A percentile compares a stretch with the other conserved stretches of the same genome.
Conservation (phyloP, 53 echinoderm and acorn worm species). For the Echinarachnius parma region DNA sequence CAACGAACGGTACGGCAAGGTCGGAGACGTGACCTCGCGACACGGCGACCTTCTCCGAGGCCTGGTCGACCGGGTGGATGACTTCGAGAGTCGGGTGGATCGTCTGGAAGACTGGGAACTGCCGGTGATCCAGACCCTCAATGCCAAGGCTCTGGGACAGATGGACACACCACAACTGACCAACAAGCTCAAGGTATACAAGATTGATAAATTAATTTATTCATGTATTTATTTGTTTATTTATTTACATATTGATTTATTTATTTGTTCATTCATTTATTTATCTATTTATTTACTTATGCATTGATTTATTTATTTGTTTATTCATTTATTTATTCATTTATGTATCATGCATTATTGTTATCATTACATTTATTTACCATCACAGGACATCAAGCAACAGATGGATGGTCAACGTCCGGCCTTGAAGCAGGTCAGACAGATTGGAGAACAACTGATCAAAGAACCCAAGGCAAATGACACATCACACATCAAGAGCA, state of each 20-base stretch:
- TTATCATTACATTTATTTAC: too few relatives aligned
- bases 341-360: too few relatives aligned
- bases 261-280: too few relatives aligned
- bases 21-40: slow-evolving; percentile 41
- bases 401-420: slow-evolving; percentile 69
- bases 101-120: slow-evolving; percentile 77
- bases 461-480: slow-evolving; percentile 84
- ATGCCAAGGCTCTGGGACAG: slow-evolving; percentile 64
- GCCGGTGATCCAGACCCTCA: slow-evolving; percentile 64
- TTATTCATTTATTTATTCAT: too few relatives aligned
- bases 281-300: too few relatives aligned
- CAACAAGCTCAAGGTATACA: slow-evolving; percentile 65
- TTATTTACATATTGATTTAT: too few relatives aligned
- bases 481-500: slow-evolving; percentile 65
- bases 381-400: slow-evolving; percentile 60
- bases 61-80: slow-evolving; percentile 59
- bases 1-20: slow-evolving; percentile 71
- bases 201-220: too few relatives aligned
- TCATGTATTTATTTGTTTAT: too few relatives aligned
- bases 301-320: too few relatives aligned
- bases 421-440: slow-evolving; percentile 72
- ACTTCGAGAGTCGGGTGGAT: slow-evolving; percentile 77
- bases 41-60: slow-evolving; percentile 63
- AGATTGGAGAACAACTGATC: slow-evolving; percentile 83
- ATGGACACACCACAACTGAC: slow-evolving; percentile 61